Percentiles rank a stretch among this genome's conserved stretches.
Evolutionary conservation across 1,140 invertebrate species (phyloP).

Genomic region (Bombus pascuorum): DNA sequence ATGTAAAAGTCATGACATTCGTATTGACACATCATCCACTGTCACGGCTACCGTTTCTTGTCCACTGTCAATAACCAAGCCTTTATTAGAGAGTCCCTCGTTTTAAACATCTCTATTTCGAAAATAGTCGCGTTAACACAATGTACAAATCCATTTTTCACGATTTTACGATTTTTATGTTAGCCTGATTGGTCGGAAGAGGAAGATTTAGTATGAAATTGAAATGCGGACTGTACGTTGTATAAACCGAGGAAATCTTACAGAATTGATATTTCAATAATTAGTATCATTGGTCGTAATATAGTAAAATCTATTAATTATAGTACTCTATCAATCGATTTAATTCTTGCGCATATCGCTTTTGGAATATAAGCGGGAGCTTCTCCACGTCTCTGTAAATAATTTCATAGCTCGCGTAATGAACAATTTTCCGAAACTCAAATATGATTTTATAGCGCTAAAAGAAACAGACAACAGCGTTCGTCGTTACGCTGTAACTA

Average conservation of each 20-base stretch:
- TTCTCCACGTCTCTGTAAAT: background rate
- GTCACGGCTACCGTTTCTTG: background rate
- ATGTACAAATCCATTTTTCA: no score
- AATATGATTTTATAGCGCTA: background rate
- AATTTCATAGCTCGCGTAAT: background rate
- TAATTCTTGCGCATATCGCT: background rate
- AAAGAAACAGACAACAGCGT: background rate
- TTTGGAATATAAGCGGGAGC: no score
- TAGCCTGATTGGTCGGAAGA: no score
- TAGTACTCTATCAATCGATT: background rate
- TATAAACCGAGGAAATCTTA: no score
- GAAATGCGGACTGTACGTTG: no score
- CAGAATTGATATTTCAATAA: no score
- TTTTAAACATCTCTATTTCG: background rate
- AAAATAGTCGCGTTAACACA: no score
- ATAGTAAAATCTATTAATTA: background rate
- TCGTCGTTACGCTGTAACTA: background rate
- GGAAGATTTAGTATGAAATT: no score
- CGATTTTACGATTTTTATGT: no score
- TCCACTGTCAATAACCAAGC: background rate
- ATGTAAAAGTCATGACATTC: constrained; percentile 65
- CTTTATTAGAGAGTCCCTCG: background rate
- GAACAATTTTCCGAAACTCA: background rate
- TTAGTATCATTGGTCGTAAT: no score
- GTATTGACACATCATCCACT: constrained; percentile 22